Conservation (phyloP, 64 coral and sea anemone genomes). For the Porites australiensis region DNA sequence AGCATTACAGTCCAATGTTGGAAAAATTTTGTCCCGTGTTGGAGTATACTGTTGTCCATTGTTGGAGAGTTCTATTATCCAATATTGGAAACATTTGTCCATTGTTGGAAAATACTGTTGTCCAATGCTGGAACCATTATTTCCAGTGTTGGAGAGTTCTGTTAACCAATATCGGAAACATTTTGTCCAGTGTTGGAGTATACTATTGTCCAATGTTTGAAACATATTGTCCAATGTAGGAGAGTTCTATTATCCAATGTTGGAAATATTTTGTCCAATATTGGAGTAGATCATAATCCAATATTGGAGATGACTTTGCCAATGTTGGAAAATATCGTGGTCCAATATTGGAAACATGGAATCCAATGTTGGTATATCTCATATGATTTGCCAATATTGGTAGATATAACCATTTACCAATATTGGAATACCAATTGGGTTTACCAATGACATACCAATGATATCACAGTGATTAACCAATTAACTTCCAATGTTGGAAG, state of each 20-base stretch:
- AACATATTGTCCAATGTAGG: too few species aligned
- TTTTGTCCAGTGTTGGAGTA: neutral
- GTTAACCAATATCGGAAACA: neutral
- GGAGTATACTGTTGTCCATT: conserved; percentile 30
- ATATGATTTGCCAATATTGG: neutral
- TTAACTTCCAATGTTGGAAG: neutral
- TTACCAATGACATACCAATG: neutral
- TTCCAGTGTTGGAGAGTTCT: neutral
- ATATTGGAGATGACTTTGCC: too few species aligned
- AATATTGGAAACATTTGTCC: neutral
- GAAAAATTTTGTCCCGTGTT: neutral
- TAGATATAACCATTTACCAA: neutral
- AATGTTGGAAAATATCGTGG: too few species aligned
- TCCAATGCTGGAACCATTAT: conserved; percentile 1
- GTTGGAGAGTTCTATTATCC: neutral
- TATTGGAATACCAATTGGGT: neutral
- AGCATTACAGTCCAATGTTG: neutral
- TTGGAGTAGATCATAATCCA: neutral
- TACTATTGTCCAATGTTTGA: neutral
- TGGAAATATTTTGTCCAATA: neutral
- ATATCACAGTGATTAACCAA: neutral
- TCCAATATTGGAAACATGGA: neutral
- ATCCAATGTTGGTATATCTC: neutral
- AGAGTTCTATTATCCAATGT: neutral
- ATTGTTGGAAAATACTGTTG: conserved; percentile 20